phyloP scores from a whole-genome alignment of 2,797 vertebrate species.

The Pipistrellus kuhlii region DNA sequence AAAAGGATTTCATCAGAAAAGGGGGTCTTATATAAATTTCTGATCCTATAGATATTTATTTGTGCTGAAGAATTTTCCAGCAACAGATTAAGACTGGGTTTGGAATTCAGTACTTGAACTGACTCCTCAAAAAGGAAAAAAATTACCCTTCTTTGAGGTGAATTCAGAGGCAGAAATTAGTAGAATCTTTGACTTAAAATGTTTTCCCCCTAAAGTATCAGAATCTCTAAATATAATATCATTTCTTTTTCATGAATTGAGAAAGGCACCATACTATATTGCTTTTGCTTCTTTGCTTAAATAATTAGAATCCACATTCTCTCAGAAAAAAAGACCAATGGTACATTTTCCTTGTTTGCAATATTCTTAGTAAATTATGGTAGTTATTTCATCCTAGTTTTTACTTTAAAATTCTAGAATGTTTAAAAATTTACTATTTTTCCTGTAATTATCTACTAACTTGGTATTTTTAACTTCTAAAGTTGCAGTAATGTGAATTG shows the following conservation, averaged over 20 bases:
- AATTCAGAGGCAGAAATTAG: constrained; percentile 29
- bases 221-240: constrained; percentile 27
- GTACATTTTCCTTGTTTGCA: background rate
- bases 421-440: background rate
- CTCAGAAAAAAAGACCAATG: background rate
- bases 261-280: background rate
- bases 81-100: background rate
- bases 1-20: constrained; percentile 1
- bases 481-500: constrained; percentile 99
- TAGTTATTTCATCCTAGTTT: constrained; percentile 21
- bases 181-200: constrained; percentile 27
- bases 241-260: background rate
- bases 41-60: background rate
- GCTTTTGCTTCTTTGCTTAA: constrained; percentile 29
- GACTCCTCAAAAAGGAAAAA: background rate
- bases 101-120: background rate
- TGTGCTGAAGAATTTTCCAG: background rate
- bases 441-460: background rate
- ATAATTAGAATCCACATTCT: background rate
- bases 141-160: background rate
- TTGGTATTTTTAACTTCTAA: constrained; percentile 51
- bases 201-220: background rate
- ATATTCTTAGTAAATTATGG: background rate
- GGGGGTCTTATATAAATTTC: background rate
- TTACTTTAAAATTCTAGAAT: constrained; percentile 32